These are phyloP conservation scores for Montipora foliosa DNA, from an alignment of 64 coral and sea anemone genomes.

Conservation along the genomic window DNA sequence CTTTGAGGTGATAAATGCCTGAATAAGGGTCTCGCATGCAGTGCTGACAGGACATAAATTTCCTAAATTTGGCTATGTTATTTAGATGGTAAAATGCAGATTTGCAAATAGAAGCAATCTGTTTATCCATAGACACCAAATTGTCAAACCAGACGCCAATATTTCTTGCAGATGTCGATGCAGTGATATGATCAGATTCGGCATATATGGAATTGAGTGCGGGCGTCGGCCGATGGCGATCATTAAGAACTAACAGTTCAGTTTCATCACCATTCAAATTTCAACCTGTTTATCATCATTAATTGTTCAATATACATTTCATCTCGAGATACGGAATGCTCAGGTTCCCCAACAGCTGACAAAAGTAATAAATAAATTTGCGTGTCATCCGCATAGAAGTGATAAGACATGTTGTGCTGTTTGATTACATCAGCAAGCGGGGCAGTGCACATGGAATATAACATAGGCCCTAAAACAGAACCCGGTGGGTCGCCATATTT, in stretches of 20 bases:
- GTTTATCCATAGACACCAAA: not conserved
- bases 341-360: too few relatives aligned
- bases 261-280: not conserved
- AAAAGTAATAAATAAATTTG: not conserved
- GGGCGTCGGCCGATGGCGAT: not conserved
- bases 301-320: too few relatives aligned
- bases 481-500: not conserved
- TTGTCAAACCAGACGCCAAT: too few relatives aligned
- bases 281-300: too few relatives aligned
- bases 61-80: too few relatives aligned
- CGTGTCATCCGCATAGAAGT: not conserved
- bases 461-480: not conserved
- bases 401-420: not conserved
- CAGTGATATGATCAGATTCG: not conserved
- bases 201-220: not conserved
- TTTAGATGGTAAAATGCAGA: too few relatives aligned
- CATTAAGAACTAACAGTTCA: not conserved
- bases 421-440: not conserved
- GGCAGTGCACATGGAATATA: not conserved
- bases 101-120: too few relatives aligned
- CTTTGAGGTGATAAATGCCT: not conserved
- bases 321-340: too few relatives aligned
- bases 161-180: too few relatives aligned
- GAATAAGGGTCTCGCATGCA: not conserved
- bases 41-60: not conserved